Base-by-base conservation (phyloP, 2,113 vertebrate species). In the Prochilodus magdalenae region DNA sequence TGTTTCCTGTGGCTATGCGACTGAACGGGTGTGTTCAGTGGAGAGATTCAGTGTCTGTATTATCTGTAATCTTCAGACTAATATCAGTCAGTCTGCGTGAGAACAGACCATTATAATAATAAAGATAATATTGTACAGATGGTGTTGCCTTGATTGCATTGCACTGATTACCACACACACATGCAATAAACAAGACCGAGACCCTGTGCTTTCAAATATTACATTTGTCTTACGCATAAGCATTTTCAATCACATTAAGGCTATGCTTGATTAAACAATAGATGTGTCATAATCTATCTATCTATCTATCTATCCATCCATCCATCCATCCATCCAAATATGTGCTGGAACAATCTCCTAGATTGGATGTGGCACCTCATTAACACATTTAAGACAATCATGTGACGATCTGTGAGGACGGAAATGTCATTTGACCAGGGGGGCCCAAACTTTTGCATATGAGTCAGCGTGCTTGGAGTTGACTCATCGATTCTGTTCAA, bases 91-190 rank as follows among this genome's bases (percentile, higher is more conserved):
- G 66, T 18, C 66, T 53, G 44, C 73, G 73, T 82, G 51, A 63
- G 69, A 85, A 70, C 8, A 29, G 20, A 26, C 33, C 13, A 14
- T 77, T 55, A 63, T 71, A 81, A 78, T 72, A 77, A 79, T 70
- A 67, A 4, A 22, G 16, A 1, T 30, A 70, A 65, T 82, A 49
- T 49, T 73, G 75, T 49, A 72, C 53, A 75, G 69, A 79, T 79
- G 75, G 84, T 44, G n/a, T 20, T 5, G 13, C 55, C 44, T 60
- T 82, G 79, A 77, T 85, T 59, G 51, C 29, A 27, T 11, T 44
- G 30, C 57, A 24, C 24, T 60, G 57, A 13, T 60, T 60, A 26
- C 11, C 57, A 60, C 24, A 77, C 24, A 77, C 60, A 78, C 30
- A 22, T 71, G 26, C 26, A 36, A 74, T 62, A 15, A 47, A 72